Base-by-base conservation (phyloP, 2,113 vertebrate species). In the Gopherus flavomarginatus region DNA sequence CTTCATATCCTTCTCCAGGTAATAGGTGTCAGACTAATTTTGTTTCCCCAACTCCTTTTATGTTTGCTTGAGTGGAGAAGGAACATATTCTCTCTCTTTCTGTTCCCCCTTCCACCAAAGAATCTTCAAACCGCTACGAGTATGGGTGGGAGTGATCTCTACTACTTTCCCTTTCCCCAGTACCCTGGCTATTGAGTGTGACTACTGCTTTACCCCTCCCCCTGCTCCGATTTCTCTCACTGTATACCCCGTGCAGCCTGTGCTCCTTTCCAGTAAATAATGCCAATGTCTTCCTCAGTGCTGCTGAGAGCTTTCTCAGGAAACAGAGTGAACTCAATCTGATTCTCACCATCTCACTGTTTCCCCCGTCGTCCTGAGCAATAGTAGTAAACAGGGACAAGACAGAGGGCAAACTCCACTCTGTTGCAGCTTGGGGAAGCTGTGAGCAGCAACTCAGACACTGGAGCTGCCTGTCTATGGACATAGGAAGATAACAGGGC, bases 391-490 rank as follows among this genome's bases (percentile, higher is more conserved):
- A 8, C 57, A 88, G 6, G 19, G 8, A 7, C 57, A 72, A 89
- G 86, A 38, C 0, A 6, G 7, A 0, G 0, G 44, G 3, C 3
- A 11, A 2, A 87, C 27, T 87, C 35, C 0, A 1, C 13, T 77
- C 22, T 21, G 2, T 3, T 79, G 22, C 72, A 38, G 16, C 38
- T 89, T 89, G 57, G 93, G 81, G 86, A 89, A 56, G 2, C 9
- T 62, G 89, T 65, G 49, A 93, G 72, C 19, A 62, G 5, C 54
- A 86, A n/a, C 8, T 65, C 26, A 91, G 59, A 26, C 62, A 69
- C 52, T 38, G 22, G 31, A 69, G 35, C 29, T 81, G 62, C 44
- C 89, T 14, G 21, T 11, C 72, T 91, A 4, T 6, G 92, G 75
- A 83, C 1, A 14, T 44, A 47, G 49, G 38, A 81, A 77, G 89